Evolutionary conservation across 2,113 vertebrate genomes (phyloP).

Genomic region (Loxodonta africana): DNA sequence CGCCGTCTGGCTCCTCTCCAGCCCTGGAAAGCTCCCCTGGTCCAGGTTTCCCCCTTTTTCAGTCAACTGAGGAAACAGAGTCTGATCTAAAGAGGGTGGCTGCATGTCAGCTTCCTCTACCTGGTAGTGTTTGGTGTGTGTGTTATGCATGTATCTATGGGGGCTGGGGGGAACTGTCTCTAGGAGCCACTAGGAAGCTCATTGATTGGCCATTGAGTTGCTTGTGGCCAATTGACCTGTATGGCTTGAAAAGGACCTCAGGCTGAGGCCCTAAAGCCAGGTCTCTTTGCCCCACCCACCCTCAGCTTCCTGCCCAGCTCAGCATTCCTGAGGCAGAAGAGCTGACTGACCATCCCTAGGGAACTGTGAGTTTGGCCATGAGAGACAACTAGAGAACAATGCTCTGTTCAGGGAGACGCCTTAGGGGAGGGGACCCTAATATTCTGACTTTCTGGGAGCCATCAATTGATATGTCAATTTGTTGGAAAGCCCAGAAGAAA

Average conservation of each 20-base stretch:
- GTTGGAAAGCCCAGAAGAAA: conserved; percentile 41
- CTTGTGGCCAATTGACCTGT: background rate
- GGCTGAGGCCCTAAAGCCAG: background rate
- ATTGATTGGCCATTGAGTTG: background rate
- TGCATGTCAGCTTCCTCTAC: background rate
- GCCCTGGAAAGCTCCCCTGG: conserved; percentile 6
- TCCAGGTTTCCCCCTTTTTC: background rate
- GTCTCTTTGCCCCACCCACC: background rate
- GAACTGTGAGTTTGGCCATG: background rate
- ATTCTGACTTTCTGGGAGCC: background rate
- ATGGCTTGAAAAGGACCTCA: background rate
- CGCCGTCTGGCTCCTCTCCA: background rate
- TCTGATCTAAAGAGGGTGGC: background rate
- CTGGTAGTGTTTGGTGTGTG: background rate
- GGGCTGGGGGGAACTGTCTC: background rate
- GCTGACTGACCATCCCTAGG: background rate
- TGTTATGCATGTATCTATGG: background rate
- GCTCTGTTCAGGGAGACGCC: background rate
- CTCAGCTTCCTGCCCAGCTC: background rate
- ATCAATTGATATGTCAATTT: background rate
- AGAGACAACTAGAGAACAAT: background rate
- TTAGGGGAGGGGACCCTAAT: background rate
- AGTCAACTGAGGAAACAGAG: conserved; percentile 19
- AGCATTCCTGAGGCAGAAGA: background rate
- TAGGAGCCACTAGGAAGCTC: background rate